Base-by-base conservation (phyloP, 2,113 vertebrate species). In the Cromileptes altivelis region DNA sequence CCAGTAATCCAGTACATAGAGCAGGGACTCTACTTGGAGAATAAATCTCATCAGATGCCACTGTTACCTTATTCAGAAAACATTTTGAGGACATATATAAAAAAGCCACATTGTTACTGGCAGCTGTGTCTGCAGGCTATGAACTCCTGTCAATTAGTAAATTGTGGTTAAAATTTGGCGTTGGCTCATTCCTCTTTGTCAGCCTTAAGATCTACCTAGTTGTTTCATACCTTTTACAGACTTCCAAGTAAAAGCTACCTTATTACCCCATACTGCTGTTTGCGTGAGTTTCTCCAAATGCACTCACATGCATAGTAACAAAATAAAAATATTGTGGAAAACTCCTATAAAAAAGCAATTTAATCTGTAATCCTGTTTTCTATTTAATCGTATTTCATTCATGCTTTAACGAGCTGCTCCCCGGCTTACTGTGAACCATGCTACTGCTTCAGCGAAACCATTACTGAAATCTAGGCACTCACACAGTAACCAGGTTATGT, bases 1-100 rank as follows among this genome's bases (percentile, higher is more conserved):
- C 87, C 72, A 69, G 60, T 83, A 79, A 85, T 74, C 50, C 37
- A 63, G 74, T 60, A 58, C 81, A 81, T 21, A 57, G 42, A 82
- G 57, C 21, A 25, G 25, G 10, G 45, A 56, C 64, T 77, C 61
- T 83, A 64, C 77, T 45, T 50, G 27, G 12, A 65, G 67, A 49
- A 40, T 62, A 17, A 56, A 53, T 62, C 52, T 55, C 11, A 64
- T 72, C 61, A 80, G 67, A 67, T 69, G 56, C 21, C 37, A 69
- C 53, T 61, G 18, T 58, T 30, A 30, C 30, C 30, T 4, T 37
- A 67, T 78, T 77, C n/a, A 77, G 67, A 45, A 30, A 27, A 21
- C n/a, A 61, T 33, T 65, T 62, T 33, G 6, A 60, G 53, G 67
- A 30, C 61, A 52, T 50, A n/a, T 52, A 55, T 75, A 14, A 49